These are phyloP conservation scores for Ameiurus melas DNA, from an alignment of 2,113 vertebrate species.

Conservation along the genomic window DNA sequence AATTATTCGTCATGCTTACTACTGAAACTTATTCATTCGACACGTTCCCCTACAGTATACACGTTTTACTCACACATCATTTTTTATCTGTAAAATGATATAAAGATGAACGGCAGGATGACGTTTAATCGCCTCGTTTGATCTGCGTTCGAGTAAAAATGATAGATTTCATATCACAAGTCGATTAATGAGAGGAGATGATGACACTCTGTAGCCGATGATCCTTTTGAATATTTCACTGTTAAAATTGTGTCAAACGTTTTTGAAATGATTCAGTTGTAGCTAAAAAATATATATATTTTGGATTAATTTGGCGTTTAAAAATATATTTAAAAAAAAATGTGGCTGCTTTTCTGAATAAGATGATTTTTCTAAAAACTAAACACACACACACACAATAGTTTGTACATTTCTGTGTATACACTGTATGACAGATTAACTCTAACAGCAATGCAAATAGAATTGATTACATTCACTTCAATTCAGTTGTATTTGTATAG, in stretches of 20 bases:
- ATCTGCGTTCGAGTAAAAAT: neutral
- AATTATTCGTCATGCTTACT: neutral
- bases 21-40: neutral
- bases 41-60: neutral
- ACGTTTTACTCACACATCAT: neutral
- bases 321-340: too few relatives aligned
- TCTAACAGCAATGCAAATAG: neutral
- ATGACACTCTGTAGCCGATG: neutral
- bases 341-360: neutral
- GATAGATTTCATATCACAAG: neutral
- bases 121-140: neutral
- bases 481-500: too few relatives aligned
- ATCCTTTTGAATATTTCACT: too few relatives aligned
- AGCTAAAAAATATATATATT: neutral
- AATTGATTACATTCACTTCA: neutral
- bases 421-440: neutral
- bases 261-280: neutral
- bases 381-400: neutral
- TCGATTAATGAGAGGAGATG: neutral
- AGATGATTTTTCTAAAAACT: neutral
- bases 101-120: neutral
- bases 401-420: neutral
- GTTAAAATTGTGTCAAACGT: too few relatives aligned
- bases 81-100: neutral
- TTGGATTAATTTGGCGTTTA: neutral